A percentile compares a stretch with the other conserved stretches of the same genome.
phyloP scores from a whole-genome alignment of 2,888 invertebrate species.

The Athalia circularis region DNA sequence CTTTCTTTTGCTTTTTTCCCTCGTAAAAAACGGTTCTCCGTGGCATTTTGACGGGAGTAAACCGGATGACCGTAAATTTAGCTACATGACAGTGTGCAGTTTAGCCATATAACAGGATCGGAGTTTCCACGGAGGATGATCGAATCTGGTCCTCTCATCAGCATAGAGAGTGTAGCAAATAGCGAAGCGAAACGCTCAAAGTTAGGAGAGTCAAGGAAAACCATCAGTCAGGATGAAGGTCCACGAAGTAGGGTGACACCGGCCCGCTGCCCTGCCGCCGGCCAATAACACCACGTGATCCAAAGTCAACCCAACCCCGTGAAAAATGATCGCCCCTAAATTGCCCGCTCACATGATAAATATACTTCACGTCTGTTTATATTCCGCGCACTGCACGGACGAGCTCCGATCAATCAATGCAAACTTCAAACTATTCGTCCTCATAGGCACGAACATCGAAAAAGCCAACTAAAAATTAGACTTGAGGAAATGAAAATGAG shows the following conservation, averaged over 20 bases:
- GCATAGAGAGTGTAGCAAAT: constrained; percentile 68
- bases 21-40: too few species aligned
- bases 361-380: constrained; percentile 61
- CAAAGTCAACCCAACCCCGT: constrained; percentile 67
- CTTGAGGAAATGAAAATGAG: neutral
- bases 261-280: constrained; percentile 65
- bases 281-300: constrained; percentile 70
- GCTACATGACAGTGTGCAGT: too few species aligned
- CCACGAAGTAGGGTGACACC: constrained; percentile 52
- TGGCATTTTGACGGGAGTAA: too few species aligned
- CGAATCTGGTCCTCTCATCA: constrained; percentile 63
- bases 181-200: constrained; percentile 42
- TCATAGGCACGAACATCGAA: neutral
- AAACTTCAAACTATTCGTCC: constrained; percentile 37
- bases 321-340: constrained; percentile 74
- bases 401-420: constrained; percentile 45
- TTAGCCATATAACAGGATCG: too few species aligned
- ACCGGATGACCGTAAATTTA: too few species aligned
- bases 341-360: constrained; percentile 74
- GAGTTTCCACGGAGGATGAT: constrained; percentile 23
- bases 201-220: constrained; percentile 54
- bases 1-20: too few species aligned
- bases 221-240: constrained; percentile 67
- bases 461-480: neutral
- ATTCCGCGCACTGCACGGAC: constrained; percentile 52